phyloP scores from a whole-genome alignment of 1,140 invertebrate genomes.

The Frieseomelitta varia region DNA sequence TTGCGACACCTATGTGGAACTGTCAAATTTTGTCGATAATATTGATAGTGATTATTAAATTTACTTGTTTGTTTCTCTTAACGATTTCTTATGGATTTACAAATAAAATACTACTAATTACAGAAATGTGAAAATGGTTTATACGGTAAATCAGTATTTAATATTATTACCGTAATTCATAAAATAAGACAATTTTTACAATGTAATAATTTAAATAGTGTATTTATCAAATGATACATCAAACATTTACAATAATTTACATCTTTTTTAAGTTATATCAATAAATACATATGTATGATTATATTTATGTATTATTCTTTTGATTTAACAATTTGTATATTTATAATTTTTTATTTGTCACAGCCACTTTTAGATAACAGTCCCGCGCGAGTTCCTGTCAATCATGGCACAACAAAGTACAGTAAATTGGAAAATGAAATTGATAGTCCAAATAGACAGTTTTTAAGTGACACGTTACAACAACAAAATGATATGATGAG shows the following conservation, averaged over 20 bases:
- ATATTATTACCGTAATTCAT: background rate
- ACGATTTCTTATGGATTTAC: background rate
- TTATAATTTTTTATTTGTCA: slow-evolving; percentile 42
- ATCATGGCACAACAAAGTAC: slow-evolving; percentile 91
- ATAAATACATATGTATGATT: background rate
- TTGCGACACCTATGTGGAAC: slow-evolving; percentile 27
- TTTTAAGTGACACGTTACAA: slow-evolving; percentile 86
- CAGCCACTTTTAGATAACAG: slow-evolving; percentile 85
- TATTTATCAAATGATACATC: background rate
- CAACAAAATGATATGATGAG: slow-evolving; percentile 91
- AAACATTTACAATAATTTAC: background rate
- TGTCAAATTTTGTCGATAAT: slow-evolving; percentile 31
- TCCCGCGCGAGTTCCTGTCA: slow-evolving; percentile 82
- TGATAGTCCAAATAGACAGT: slow-evolving; percentile 90
- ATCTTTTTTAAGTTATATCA: background rate
- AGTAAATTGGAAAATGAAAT: slow-evolving; percentile 93
- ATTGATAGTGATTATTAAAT: slow-evolving; percentile 15
- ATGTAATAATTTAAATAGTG: background rate
- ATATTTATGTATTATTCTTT: background rate
- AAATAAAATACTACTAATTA: background rate
- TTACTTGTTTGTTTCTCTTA: background rate
- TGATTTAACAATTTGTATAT: slow-evolving; percentile 13
- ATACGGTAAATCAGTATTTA: slow-evolving; percentile 49
- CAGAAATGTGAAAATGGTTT: slow-evolving; percentile 47
- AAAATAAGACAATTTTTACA: background rate